Percentiles rank a stretch among this genome's conserved stretches.
Evolutionary conservation across 2,888 invertebrate genomes (phyloP).

Genomic region (Crepidodera aurea): DNA sequence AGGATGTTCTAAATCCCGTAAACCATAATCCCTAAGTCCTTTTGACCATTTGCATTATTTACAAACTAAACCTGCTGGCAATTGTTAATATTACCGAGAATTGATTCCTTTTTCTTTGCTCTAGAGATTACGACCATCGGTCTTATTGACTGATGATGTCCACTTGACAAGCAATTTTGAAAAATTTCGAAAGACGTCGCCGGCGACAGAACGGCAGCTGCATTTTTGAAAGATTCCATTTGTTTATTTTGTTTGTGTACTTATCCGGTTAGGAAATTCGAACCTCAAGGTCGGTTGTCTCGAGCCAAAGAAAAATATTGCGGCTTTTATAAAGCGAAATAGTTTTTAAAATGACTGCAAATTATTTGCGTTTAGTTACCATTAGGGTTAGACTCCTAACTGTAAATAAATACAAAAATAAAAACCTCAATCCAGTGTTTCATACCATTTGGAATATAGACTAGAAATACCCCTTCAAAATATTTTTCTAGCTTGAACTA

Average conservation of each 20-base stretch:
- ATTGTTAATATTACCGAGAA: constrained; percentile 32
- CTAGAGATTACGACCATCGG: constrained; percentile 38
- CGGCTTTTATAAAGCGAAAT: no score
- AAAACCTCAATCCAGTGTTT: no score
- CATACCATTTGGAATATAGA: no score
- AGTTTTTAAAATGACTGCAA: no score
- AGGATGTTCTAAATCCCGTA: background rate
- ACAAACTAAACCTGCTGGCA: constrained; percentile 16
- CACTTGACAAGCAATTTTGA: constrained; percentile 32
- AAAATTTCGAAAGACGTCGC: constrained; percentile 19
- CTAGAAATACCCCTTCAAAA: no score
- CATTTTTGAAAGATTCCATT: background rate
- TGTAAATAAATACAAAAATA: no score
- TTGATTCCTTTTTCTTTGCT: constrained; percentile 32
- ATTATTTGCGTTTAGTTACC: no score
- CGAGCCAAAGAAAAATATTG: no score
- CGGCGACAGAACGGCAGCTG: constrained; percentile 14
- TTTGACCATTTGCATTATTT: constrained; percentile 31
- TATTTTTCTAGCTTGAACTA: no score
- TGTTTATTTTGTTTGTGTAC: constrained; percentile 4
- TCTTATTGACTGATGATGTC: constrained; percentile 37
- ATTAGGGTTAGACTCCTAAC: no score
- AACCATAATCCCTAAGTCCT: constrained; percentile 7
- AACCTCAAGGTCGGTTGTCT: no score
- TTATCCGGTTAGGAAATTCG: no score